A percentile compares a stretch with the other conserved stretches of the same genome.
Evolutionary conservation across 37 sponge, comb jelly and placozoan genomes (phyloP).

Genomic region (Agelas oroides): DNA sequence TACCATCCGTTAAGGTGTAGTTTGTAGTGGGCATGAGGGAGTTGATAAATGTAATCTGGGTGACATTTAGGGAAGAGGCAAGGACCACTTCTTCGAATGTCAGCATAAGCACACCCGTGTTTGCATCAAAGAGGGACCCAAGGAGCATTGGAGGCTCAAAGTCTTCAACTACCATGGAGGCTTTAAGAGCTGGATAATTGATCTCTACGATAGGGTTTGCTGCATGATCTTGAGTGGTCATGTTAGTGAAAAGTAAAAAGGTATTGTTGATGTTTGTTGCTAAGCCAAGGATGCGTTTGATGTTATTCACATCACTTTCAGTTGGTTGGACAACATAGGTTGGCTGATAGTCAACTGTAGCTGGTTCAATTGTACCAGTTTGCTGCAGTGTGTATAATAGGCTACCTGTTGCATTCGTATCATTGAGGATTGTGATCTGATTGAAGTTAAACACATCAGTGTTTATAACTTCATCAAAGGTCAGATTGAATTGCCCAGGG

Average conservation of each 20-base stretch:
- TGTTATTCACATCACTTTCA: conserved; percentile 58
- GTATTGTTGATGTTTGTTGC: conserved; percentile 65
- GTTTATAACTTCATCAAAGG: conserved; percentile 91
- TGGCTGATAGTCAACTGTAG: conserved; percentile 47
- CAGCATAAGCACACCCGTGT: conserved; percentile 61
- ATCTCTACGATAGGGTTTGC: conserved; percentile 36
- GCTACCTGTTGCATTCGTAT: conserved; percentile 11
- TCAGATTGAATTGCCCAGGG: conserved; percentile 68
- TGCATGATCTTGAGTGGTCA: conserved; percentile 63
- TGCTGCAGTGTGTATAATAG: conserved; percentile 58
- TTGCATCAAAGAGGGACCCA: conserved; percentile 70
- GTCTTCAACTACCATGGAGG: conserved; percentile 50
- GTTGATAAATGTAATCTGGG: conserved; percentile 50
- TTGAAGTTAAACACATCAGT: conserved; percentile 67
- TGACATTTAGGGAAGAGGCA: conserved; percentile 63
- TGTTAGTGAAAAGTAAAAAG: conserved; percentile 64
- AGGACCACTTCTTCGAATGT: conserved; percentile 81
- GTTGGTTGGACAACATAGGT: conserved; percentile 65
- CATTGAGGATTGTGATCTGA: conserved; percentile 70
- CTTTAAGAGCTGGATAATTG: conserved; percentile 43
- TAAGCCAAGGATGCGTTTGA: conserved; percentile 79
- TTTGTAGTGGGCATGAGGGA: conserved; percentile 4
- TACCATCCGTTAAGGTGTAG: conserved; percentile 65
- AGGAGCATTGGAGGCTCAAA: conserved; percentile 48
- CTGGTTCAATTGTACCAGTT: conserved; percentile 36